These are phyloP conservation scores for Nymphalis io DNA, from an alignment of 1,140 invertebrate genomes.

Conservation along the genomic window DNA sequence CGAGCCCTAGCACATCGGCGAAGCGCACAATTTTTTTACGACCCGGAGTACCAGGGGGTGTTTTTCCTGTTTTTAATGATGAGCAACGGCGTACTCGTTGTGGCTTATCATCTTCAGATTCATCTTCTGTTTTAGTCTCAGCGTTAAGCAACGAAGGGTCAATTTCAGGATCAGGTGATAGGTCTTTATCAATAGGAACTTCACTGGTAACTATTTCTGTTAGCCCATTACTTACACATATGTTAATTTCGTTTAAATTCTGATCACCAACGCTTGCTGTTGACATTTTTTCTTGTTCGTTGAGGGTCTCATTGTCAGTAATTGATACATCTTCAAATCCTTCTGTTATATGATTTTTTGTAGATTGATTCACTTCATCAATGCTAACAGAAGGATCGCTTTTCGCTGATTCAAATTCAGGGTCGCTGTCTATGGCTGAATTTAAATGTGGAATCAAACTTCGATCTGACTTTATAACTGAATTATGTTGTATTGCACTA, in stretches of 20 bases:
- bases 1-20: constrained; percentile 95
- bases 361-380: constrained; percentile 51
- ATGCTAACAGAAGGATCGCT: constrained; percentile 64
- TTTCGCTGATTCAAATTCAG: constrained; percentile 75
- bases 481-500: constrained; percentile 40
- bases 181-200: constrained; percentile 56
- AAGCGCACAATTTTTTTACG: constrained; percentile 97
- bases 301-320: constrained; percentile 52
- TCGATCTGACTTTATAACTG: constrained; percentile 44
- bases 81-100: constrained; percentile 89
- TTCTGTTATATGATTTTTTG: constrained; percentile 55
- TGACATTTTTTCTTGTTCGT: constrained; percentile 46
- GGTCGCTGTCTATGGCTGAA: constrained; percentile 67
- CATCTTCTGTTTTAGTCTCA: constrained; percentile 54
- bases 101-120: constrained; percentile 79
- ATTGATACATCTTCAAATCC: constrained; percentile 63
- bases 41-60: constrained; percentile 92
- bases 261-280: constrained; percentile 30
- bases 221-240: constrained; percentile 31
- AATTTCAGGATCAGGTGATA: constrained; percentile 57
- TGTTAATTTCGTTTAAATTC: constrained; percentile 30
- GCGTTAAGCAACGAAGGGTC: constrained; percentile 57
- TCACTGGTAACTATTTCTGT: constrained; percentile 64
- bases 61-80: constrained; percentile 94
- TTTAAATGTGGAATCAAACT: constrained; percentile 45